Evolutionary conservation across 2,888 invertebrate species (phyloP), one percentile per base, ranked within the genome.

Genomic region (Aspidiotus rigidus): DNA sequence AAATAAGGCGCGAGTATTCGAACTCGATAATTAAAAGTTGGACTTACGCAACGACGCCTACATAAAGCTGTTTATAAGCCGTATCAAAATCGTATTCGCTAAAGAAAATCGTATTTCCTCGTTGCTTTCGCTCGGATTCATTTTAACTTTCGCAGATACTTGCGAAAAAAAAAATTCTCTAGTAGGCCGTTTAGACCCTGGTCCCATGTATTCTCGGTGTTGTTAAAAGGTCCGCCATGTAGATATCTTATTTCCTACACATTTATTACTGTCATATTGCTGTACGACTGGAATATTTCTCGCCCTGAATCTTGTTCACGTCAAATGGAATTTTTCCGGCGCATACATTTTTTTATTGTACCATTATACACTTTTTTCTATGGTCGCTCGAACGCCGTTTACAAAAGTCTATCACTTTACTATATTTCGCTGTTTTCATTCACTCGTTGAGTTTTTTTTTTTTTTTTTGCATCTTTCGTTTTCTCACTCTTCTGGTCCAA

Each of bases 201-300:
- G 49, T 49, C 10, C 11, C n/a, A 49, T 49, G 49, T 49, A n/a
- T n/a, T 49, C 49, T 28, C 49, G n/a, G 49, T 49, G n/a, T 49
- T 49, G 49, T 49, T 49, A n/a, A 3, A 6, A 49, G 10, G 49
- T 6, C 49, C 39, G 39, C 28, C 59, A 39, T 59, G 59, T 59
- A 28, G 39, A 59, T 59, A 28, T 59, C 59, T 62, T 62, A 62
- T 62, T 62, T 62, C 62, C 62, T 62, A 62, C 62, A 40, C 62
- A 62, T 62, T 62, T 62, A 62, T 62, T 62, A 62, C 62, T 62
- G 62, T 62, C 62, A 62, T 62, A 62, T 62, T 39, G 62, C 42
- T 62, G 42, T 41, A 62, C 62, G 11, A 42, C 7, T 44, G 62
- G 42, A 62, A 62, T 62, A 62, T 62, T 62, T 62, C 62, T 62